A percentile compares a stretch with the other conserved stretches of the same genome.
phyloP scores from a whole-genome alignment of 2,888 invertebrate genomes.

The Tinea pellionella region DNA sequence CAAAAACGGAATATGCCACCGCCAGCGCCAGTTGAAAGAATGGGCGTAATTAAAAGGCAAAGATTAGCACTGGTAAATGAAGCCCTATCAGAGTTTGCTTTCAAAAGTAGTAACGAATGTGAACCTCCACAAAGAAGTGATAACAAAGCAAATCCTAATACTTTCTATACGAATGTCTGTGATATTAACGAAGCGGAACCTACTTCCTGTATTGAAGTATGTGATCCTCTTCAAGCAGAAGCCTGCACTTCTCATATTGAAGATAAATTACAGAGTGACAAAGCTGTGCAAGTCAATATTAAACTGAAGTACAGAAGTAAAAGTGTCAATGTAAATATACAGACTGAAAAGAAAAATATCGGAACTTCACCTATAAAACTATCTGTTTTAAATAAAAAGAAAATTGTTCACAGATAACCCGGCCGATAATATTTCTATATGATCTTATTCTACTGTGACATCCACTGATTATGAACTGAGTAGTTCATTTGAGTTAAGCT shows the following conservation, averaged over 20 bases:
- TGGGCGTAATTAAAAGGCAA: background rate
- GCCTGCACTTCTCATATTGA: too few species aligned
- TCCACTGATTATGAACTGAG: background rate
- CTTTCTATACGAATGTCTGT: too few species aligned
- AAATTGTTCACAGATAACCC: too few species aligned
- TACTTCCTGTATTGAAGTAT: background rate
- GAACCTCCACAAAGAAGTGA: too few species aligned
- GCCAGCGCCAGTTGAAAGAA: background rate
- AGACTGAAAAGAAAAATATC: background rate
- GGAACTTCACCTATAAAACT: too few species aligned
- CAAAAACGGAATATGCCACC: background rate
- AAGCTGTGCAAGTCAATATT: background rate
- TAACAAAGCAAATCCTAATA: too few species aligned
- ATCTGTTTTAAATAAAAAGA: too few species aligned
- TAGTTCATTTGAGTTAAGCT: background rate
- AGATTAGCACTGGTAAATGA: background rate
- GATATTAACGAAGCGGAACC: too few species aligned
- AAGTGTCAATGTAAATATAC: background rate
- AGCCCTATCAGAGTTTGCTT: background rate
- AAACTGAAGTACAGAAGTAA: background rate
- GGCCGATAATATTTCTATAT: too few species aligned
- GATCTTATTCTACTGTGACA: background rate
- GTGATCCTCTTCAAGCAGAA: too few species aligned
- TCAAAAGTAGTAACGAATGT: too few species aligned
- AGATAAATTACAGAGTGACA: too few species aligned